phyloP scores from a whole-genome alignment of 2,113 vertebrate genomes.

The Maccullochella peelii region DNA sequence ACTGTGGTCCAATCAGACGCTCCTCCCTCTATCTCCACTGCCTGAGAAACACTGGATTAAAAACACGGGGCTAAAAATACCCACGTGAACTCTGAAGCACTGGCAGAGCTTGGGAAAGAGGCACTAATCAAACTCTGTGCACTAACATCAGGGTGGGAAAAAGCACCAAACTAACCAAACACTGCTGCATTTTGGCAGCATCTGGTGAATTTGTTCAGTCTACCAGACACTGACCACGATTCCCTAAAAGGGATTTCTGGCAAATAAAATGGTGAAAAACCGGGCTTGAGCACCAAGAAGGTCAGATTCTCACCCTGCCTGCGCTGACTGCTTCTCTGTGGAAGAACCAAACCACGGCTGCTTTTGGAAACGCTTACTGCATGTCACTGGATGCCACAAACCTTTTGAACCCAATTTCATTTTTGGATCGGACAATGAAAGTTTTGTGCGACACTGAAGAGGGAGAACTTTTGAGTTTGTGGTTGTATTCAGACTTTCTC shows the following conservation, averaged over 20 bases:
- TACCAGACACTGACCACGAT: background rate
- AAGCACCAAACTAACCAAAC: constrained; percentile 31
- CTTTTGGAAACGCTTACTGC: constrained; percentile 52
- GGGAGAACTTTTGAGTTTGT: background rate
- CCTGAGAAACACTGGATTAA: constrained; percentile 55
- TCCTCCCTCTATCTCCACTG: constrained; percentile 28
- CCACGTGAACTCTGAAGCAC: constrained; percentile 32
- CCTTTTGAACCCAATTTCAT: constrained; percentile 11
- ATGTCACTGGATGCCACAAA: constrained; percentile 15
- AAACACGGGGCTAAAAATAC: constrained; percentile 62
- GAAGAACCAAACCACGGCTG: constrained; percentile 31
- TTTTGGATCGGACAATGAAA: constrained; percentile 40
- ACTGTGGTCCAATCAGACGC: constrained; percentile 27
- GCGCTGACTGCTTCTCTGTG: constrained; percentile 39
- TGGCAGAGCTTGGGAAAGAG: constrained; percentile 37
- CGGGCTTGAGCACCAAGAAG: constrained; percentile 6
- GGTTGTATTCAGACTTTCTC: constrained; percentile 20
- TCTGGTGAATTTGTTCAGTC: background rate
- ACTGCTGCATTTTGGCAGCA: background rate
- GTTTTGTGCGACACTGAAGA: constrained; percentile 10
- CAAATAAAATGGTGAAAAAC: background rate
- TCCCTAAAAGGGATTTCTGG: constrained; percentile 12
- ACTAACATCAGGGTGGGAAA: constrained; percentile 50
- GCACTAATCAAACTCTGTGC: constrained; percentile 33
- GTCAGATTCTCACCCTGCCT: background rate